Conservation (phyloP, 2,888 invertebrate genomes). For the Byasa hedistus region DNA sequence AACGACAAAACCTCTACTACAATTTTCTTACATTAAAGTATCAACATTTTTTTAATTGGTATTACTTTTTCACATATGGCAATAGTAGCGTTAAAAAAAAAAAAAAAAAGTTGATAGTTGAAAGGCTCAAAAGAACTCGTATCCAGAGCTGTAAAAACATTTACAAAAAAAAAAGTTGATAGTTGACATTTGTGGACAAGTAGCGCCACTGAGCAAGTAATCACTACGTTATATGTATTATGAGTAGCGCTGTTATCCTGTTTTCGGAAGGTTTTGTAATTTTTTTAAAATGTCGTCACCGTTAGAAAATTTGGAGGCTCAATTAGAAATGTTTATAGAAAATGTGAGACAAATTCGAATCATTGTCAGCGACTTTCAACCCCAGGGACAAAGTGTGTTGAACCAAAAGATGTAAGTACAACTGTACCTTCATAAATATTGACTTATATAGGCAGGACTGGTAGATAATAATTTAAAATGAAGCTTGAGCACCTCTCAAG, state of each 20-base stretch:
- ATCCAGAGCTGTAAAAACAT: too few relatives aligned
- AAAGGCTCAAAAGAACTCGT: too few relatives aligned
- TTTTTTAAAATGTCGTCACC: constrained; percentile 83
- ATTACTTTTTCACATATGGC: too few relatives aligned
- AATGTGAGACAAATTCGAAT: constrained; percentile 99
- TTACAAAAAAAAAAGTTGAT: not conserved
- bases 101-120: too few relatives aligned
- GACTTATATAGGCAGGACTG: too few relatives aligned
- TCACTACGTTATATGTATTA: too few relatives aligned
- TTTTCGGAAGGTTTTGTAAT: too few relatives aligned
- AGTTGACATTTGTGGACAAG: not conserved
- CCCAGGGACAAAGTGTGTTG: constrained; percentile 97
- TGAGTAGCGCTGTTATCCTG: not conserved
- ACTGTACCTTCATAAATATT: not conserved
- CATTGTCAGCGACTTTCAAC: constrained; percentile 98
- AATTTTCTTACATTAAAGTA: too few relatives aligned
- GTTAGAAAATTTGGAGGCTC: constrained; percentile 94
- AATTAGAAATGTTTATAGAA: constrained; percentile 97
- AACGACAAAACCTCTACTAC: too few relatives aligned
- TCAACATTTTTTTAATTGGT: too few relatives aligned
- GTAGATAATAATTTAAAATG: not conserved
- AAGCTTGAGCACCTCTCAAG: not conserved
- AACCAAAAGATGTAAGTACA: constrained; percentile 97
- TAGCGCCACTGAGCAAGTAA: too few relatives aligned
- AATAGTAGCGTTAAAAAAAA: too few relatives aligned